A percentile compares a stretch with the other conserved stretches of the same genome.
phyloP scores from a whole-genome alignment of 53 echinoderm and acorn worm genomes.

The Holothuria leucospilota region DNA sequence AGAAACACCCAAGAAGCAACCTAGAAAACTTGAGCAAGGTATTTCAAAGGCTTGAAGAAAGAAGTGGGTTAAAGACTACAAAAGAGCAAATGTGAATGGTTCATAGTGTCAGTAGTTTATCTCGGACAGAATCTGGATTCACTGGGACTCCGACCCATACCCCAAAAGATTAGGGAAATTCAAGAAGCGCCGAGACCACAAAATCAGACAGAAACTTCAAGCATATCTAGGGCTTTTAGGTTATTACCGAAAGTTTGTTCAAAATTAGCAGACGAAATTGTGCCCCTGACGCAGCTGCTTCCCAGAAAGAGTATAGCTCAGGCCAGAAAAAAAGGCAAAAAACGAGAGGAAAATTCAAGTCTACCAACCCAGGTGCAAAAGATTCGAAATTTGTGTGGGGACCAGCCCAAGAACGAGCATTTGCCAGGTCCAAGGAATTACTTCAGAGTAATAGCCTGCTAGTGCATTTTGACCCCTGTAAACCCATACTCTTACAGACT shows the following conservation, averaged over 20 bases:
- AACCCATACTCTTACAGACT: conserved; percentile 60
- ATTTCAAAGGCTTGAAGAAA: conserved; percentile 38
- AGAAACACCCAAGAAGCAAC: conserved; percentile 59
- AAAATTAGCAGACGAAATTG: no score
- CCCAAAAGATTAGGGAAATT: no score
- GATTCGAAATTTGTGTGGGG: conserved; percentile 53
- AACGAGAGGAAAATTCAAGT: background rate
- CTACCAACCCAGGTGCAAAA: background rate
- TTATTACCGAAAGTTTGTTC: no score
- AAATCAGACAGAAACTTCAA: no score
- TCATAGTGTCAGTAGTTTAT: conserved; percentile 57
- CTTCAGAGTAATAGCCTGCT: conserved; percentile 2
- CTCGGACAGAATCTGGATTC: conserved; percentile 60
- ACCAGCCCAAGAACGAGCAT: conserved; percentile 17
- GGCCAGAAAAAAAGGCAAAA: no score
- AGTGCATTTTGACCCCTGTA: conserved; percentile 43
- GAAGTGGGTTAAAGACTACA: conserved; percentile 66
- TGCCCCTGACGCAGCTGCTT: no score
- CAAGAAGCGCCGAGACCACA: no score
- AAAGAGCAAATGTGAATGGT: conserved; percentile 67
- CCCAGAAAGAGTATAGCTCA: no score
- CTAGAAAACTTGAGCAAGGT: conserved; percentile 54
- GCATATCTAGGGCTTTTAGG: no score
- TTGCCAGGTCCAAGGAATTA: conserved; percentile 31
- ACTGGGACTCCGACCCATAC: no score